Base-by-base conservation (phyloP, 2,113 vertebrate species). In the Pitta sordida region DNA sequence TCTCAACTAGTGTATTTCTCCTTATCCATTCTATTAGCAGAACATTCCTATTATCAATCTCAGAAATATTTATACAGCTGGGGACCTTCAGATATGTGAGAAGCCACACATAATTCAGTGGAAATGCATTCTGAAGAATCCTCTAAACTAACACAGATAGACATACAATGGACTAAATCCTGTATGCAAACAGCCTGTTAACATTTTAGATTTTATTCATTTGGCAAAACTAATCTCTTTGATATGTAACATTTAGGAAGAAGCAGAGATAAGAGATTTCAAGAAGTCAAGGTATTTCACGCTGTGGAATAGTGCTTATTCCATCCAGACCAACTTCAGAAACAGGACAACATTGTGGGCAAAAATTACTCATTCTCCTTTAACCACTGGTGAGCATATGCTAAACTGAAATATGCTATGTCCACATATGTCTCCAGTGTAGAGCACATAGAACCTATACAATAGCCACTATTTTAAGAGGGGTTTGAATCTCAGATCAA, bases 61-160 rank as follows among this genome's bases (percentile, higher is more conserved):
- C 67, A 75, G 48, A 86, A 96, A 93, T 96, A 86, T 96, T 94
- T 94, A 88, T 86, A 85, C 79, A 95, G 85, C 93, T 95, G 79
- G 59, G 78, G 11, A 91, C 26, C 71, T 96, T 71, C 53, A 83
- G 92, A 76, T 91, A 76, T 15, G 73, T 9, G 70, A 85, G 55
- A 34, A 87, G 75, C 41, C 53, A 74, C 71, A 58, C 46, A 65
- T 41, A 80, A 74, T 53, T 70, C 51, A 59, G 62, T 84, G 46
- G 67, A 91, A 91, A 87, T 69, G 55, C 63, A 51, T 81, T 83
- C 55, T 92, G 86, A 70, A 88, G 77, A 78, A 77, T 81, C 46
- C 48, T 91, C 52, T 93, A 60, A 34, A 26, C 58, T 58, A 58
- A 65, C 55, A 69, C 5, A 69, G 65, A 68, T 0, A 79, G 27